Conservation (phyloP, 1,140 invertebrate genomes). For the Pentalonia nigronervosa region DNA sequence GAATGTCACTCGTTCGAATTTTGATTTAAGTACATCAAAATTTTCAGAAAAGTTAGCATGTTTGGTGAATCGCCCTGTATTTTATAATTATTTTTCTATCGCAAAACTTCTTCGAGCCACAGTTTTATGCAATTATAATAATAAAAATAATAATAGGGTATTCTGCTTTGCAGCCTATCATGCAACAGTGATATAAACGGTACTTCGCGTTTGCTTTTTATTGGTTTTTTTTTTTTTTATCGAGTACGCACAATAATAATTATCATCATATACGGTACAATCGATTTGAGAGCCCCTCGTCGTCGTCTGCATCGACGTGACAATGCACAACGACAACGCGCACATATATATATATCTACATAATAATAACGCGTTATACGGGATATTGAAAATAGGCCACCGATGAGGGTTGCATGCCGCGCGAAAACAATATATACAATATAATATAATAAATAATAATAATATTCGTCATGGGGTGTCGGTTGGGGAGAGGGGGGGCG, state of each 20-base stretch:
- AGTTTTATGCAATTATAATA: not conserved
- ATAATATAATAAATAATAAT: not conserved
- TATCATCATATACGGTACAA: not conserved
- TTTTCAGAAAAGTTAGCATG: no score
- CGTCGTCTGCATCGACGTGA: not conserved
- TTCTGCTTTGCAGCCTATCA: not conserved
- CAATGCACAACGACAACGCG: not conserved
- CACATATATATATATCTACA: not conserved
- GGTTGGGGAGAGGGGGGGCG: not conserved
- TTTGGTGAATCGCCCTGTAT: no score
- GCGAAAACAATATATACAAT: not conserved
- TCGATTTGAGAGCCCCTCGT: conserved; percentile 15
- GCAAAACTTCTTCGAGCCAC: not conserved
- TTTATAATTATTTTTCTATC: not conserved
- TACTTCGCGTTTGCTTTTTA: not conserved
- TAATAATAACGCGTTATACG: not conserved
- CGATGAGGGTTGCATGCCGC: not conserved
- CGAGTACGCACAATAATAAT: not conserved
- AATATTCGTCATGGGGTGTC: not conserved
- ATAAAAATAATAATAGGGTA: not conserved
- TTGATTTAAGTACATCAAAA: no score
- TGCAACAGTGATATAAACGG: not conserved
- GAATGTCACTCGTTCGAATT: no score
- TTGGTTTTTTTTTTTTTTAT: not conserved
- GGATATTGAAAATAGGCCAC: conserved; percentile 5